Percentiles rank a stretch among this genome's conserved stretches.
phyloP scores from a whole-genome alignment of 2,113 vertebrate genomes.

The Chloropsis cyanopogon region DNA sequence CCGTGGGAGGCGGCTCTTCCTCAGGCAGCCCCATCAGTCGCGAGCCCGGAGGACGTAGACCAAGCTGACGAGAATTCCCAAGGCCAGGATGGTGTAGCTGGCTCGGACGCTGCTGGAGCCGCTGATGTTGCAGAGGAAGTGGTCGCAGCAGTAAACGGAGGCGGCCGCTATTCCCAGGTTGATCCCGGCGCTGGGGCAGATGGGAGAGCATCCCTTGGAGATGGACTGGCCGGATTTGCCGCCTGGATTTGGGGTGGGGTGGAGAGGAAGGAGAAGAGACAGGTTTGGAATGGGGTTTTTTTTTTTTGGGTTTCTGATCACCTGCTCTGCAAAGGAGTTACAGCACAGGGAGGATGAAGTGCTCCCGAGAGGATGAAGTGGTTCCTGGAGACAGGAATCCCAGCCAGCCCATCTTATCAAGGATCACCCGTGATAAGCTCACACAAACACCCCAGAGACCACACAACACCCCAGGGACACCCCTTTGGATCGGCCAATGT shows the following conservation, averaged over 20 bases:
- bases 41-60: conserved; percentile 4
- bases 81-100: background rate
- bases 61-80: conserved; percentile 15
- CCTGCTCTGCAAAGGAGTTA: background rate
- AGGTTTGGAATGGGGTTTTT: background rate
- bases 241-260: background rate
- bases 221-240: conserved; percentile 57
- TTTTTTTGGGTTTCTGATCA: background rate
- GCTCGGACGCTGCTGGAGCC: background rate
- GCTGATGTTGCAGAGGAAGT: conserved; percentile 62
- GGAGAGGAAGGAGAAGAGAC: background rate
- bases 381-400: background rate
- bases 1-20: background rate
- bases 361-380: background rate
- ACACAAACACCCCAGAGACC: background rate
- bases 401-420: background rate
- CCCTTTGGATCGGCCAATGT: background rate
- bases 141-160: conserved; percentile 52
- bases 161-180: conserved; percentile 48
- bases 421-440: background rate
- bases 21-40: background rate
- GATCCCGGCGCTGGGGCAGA: conserved; percentile 44
- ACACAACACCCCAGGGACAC: background rate
- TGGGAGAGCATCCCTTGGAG: conserved; percentile 58
- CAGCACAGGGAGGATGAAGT: background rate